Percentiles rank a stretch among this genome's conserved stretches.
These are phyloP conservation scores for Caenorhabditis sp. DNA, from an alignment of 2,888 invertebrate genomes.

Conservation along the genomic window DNA sequence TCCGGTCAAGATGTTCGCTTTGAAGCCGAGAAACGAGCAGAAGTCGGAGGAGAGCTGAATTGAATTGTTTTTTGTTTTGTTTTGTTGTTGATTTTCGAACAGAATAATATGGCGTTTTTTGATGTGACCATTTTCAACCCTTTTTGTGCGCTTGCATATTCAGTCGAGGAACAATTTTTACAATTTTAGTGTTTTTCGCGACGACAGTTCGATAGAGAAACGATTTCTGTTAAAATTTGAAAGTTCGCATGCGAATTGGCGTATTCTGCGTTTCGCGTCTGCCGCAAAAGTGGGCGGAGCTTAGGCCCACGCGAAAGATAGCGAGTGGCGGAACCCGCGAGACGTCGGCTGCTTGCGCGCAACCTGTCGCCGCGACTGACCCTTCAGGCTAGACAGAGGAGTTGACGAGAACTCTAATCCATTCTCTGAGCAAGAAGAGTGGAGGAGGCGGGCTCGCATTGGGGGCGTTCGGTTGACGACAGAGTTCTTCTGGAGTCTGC, in stretches of 20 bases:
- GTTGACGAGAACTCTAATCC: slow-evolving; percentile 37
- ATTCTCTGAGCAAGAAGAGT: slow-evolving; percentile 41
- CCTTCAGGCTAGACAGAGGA: slow-evolving; percentile 32
- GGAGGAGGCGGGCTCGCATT: slow-evolving; percentile 48
- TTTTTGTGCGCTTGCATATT: too few species aligned
- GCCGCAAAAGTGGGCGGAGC: slow-evolving; percentile 15
- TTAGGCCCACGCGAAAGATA: neutral
- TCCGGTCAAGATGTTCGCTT: slow-evolving; percentile 72
- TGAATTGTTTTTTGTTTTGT: neutral
- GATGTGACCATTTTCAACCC: too few species aligned
- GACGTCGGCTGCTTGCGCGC: slow-evolving; percentile 20
- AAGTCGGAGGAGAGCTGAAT: neutral
- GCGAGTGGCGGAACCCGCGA: slow-evolving; percentile 32
- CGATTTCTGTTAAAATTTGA: too few species aligned
- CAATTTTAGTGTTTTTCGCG: too few species aligned
- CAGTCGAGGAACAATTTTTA: too few species aligned
- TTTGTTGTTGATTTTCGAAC: neutral
- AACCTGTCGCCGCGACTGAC: neutral
- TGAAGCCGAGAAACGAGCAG: slow-evolving; percentile 55
- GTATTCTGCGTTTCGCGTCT: too few species aligned
- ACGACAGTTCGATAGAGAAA: too few species aligned
- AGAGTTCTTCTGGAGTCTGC: slow-evolving; percentile 46
- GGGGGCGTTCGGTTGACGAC: slow-evolving; percentile 25
- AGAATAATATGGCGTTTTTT: neutral
- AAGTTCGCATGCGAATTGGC: too few species aligned